phyloP scores from a whole-genome alignment of 2,113 vertebrate genomes.

The Apistogramma diplotaenia region DNA sequence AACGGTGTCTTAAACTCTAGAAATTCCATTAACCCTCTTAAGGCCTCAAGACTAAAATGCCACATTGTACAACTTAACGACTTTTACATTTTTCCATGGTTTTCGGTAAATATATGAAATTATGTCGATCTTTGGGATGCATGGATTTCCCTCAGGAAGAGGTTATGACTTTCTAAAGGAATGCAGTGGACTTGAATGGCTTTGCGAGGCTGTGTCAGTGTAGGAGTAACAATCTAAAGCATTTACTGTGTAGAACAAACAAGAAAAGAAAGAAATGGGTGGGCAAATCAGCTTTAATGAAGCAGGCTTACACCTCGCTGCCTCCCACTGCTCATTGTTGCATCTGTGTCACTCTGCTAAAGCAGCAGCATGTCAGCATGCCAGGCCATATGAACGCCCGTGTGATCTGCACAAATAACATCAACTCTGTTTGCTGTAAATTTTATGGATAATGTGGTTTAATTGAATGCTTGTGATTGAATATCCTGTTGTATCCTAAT shows the following conservation, averaged over 20 bases:
- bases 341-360: constrained; percentile 60
- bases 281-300: constrained; percentile 12
- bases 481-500: constrained; percentile 44
- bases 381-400: constrained; percentile 39
- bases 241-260: constrained; percentile 24
- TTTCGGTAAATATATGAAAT: not conserved
- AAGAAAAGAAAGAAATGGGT: not conserved
- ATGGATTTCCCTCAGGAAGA: not conserved
- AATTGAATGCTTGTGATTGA: constrained; percentile 78
- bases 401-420: constrained; percentile 50
- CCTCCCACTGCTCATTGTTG: constrained; percentile 15
- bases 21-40: not conserved
- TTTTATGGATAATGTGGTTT: constrained; percentile 67
- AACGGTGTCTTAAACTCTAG: not conserved
- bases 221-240: constrained; percentile 45
- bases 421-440: constrained; percentile 73
- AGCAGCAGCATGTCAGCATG: constrained; percentile 69
- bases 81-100: not conserved
- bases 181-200: not conserved
- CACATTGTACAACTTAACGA: not conserved
- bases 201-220: constrained; percentile 21
- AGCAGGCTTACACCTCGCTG: constrained; percentile 25
- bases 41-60: not conserved
- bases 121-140: not conserved
- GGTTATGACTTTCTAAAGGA: not conserved